These are phyloP conservation scores for Trogon melanurus DNA, from an alignment of 2,113 vertebrate species.

Conservation along the genomic window DNA sequence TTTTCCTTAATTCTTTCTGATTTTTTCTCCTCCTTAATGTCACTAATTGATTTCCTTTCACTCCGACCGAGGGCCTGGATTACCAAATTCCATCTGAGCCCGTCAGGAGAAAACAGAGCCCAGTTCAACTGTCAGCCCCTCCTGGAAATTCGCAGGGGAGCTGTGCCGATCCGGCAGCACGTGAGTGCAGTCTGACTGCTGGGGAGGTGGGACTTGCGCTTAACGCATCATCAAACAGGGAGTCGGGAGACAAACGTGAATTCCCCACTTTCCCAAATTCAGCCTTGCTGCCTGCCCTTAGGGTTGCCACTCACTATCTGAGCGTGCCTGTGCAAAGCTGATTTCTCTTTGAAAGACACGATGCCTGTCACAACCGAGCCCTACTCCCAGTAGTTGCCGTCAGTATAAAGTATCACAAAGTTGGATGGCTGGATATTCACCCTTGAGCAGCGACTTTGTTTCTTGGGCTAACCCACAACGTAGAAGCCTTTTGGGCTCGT, in stretches of 20 bases:
- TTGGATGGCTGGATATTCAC: neutral
- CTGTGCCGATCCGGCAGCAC: neutral
- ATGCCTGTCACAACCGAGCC: neutral
- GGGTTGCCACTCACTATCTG: neutral
- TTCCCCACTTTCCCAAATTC: neutral
- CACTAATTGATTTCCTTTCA: neutral
- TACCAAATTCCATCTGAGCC: neutral
- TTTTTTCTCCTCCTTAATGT: neutral
- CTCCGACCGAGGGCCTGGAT: neutral
- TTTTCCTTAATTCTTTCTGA: neutral
- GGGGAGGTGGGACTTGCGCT: neutral
- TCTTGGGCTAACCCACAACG: neutral
- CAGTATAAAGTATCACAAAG: neutral
- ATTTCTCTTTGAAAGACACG: neutral
- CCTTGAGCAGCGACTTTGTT: neutral
- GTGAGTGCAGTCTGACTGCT: neutral
- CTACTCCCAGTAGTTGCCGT: fast-evolving
- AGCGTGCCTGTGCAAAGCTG: neutral
- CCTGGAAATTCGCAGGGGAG: neutral
- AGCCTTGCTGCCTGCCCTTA: neutral
- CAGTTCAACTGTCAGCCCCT: neutral
- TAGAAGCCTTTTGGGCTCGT: neutral
- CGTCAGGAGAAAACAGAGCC: neutral
- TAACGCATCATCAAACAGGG: fast-evolving
- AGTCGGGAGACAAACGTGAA: neutral